Base-by-base conservation (phyloP, 37 sponge, comb jelly and placozoan species). In the Cliona cf. orientalis region DNA sequence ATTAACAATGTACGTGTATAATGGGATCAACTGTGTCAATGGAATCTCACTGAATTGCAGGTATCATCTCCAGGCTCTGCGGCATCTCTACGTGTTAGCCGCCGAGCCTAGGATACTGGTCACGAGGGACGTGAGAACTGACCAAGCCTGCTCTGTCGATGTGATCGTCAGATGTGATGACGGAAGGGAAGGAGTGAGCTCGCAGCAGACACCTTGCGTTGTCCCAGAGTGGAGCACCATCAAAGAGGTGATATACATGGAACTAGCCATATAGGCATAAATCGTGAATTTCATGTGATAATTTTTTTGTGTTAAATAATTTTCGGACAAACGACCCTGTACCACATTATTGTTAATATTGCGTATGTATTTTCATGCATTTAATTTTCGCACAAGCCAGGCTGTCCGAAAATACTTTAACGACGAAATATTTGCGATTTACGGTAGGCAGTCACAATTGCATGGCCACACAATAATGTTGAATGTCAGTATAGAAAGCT, bases 81-180 rank as follows among this genome's bases (percentile, higher is more conserved):
- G 97, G 19, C 97, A 97, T 42, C 82, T 97, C 62, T 97, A 91
- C 73, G 94, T 93, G 32, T 57, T 97, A 32, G 97, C 97, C 4
- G 58, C 89, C 28, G 74, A 80, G 29, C 89, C 90, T 64, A 42
- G 97, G 40, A 60, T 94, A 22, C 84, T 97, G 39, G 60, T 91
- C 21, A 69, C 97, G 2, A 22, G 78, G 32, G 86, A 97, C 40
- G 78, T 80, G 17, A 69, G 89, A 37, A 93, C 86, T 5, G 74
- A 66, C 26, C 33, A 69, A 33, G 59, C 84, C 0, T 81, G 83
- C 46, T 77, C 88, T 45, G 92, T 97, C 2, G 90, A 91, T 0
- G 72, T 93, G 3, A 42, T 49, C 19, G 31, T 89, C 43, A 59
- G 31, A 41, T 64, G 34, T 11, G 42, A 43, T 34, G 56, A 72